Evolutionary conservation across 2,888 invertebrate genomes (phyloP).

Genomic region (Adelphocoris suturalis): DNA sequence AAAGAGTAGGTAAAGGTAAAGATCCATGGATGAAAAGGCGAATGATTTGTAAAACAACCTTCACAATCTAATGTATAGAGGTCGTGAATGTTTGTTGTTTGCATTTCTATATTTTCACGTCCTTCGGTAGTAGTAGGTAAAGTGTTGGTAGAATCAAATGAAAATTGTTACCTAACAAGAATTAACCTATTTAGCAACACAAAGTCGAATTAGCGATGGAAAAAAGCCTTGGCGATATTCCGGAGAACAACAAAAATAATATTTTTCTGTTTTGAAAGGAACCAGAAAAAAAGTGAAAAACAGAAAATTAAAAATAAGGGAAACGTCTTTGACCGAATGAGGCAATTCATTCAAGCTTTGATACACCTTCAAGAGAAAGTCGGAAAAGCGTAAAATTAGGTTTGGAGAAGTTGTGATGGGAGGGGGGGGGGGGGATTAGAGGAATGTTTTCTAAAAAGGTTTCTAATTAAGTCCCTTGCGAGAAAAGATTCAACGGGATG

Average conservation of each 20-base stretch:
- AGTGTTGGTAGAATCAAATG: too few species aligned
- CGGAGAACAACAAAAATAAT: not conserved
- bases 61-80: too few species aligned
- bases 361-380: slow-evolving; percentile 23
- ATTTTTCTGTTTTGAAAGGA: not conserved
- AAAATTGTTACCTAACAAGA: too few species aligned
- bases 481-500: not conserved
- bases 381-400: slow-evolving; percentile 55
- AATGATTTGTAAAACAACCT: too few species aligned
- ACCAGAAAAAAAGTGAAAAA: not conserved
- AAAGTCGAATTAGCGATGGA: not conserved
- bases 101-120: too few species aligned
- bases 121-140: too few species aligned
- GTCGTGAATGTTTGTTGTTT: too few species aligned
- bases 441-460: slow-evolving; percentile 29
- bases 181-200: not conserved
- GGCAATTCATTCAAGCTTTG: not conserved
- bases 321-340: slow-evolving; percentile 39
- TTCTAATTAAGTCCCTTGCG: slow-evolving; percentile 8
- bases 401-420: slow-evolving; percentile 34
- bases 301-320: slow-evolving; percentile 21
- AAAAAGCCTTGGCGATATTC: not conserved
- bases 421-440: not conserved
- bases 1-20: too few species aligned
- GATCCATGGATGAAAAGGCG: too few species aligned